Conservation (phyloP, 2,797 vertebrate genomes). For the Protosalanx chinensis region DNA sequence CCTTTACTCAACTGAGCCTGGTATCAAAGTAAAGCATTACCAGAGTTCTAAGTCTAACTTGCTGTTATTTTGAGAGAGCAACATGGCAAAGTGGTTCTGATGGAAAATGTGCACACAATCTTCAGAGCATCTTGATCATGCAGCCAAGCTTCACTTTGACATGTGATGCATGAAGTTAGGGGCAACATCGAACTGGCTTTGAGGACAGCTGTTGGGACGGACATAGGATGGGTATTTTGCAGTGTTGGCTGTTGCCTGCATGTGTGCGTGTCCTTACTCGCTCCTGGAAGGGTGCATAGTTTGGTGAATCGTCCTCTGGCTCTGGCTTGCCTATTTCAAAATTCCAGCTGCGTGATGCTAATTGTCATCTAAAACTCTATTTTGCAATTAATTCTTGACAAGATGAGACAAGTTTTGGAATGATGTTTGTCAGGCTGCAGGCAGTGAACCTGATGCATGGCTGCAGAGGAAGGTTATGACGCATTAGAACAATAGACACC, state of each 20-base stretch:
- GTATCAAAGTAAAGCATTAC: background rate
- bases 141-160: conserved; percentile 33
- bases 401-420: background rate
- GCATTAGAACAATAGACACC: no score
- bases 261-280: conserved; percentile 49
- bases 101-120: conserved; percentile 16
- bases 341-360: conserved; percentile 25
- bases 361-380: background rate
- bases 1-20: background rate
- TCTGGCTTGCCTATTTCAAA: conserved; percentile 37
- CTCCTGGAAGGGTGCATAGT: conserved; percentile 42
- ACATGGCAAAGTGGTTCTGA: conserved; percentile 9
- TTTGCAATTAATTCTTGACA: background rate
- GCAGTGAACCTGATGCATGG: background rate
- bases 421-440: background rate
- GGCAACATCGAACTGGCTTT: conserved; percentile 42
- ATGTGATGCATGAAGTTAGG: conserved; percentile 64
- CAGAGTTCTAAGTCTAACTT: background rate
- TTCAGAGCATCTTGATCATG: conserved; percentile 32
- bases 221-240: conserved; percentile 47
- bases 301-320: conserved; percentile 38
- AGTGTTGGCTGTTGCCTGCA: conserved; percentile 30
- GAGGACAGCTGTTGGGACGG: conserved; percentile 32
- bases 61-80: conserved; percentile 62
- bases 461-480: no score